Percentiles rank a stretch among this genome's conserved stretches.
Evolutionary conservation across 64 coral and sea anemone genomes (phyloP).

Genomic region (Stichodactyla helianthus): DNA sequence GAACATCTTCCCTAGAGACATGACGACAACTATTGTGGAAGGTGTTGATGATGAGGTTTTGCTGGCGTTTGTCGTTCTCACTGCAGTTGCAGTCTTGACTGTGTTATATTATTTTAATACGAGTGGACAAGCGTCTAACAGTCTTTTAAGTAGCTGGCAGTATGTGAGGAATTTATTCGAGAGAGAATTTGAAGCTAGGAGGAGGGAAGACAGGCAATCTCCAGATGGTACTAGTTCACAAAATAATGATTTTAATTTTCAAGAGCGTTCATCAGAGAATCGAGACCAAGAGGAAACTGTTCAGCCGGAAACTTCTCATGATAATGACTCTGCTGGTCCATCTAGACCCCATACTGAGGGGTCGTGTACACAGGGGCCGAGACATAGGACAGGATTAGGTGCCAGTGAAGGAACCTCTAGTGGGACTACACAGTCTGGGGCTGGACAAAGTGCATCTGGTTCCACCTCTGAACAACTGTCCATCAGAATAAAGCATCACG

Average conservation of each 20-base stretch:
- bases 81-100: background rate
- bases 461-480: background rate
- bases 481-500: constrained; percentile 69
- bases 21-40: constrained; percentile 43
- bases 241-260: background rate
- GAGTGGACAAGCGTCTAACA: background rate
- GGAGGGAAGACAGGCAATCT: constrained; percentile 44
- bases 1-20: background rate
- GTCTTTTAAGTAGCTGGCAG: background rate
- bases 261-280: background rate
- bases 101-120: constrained; percentile 1
- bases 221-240: background rate
- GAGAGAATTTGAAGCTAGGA: constrained; percentile 55
- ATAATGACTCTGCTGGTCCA: background rate
- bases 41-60: constrained; percentile 81
- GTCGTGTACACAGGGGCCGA: background rate
- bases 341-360: background rate
- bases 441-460: background rate
- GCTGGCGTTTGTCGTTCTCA: constrained; percentile 43
- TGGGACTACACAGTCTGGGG: background rate
- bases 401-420: background rate
- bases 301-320: constrained; percentile 6
- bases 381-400: background rate
- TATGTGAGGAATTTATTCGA: constrained; percentile 4
- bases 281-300: background rate